Evolutionary conservation across 2,113 vertebrate species (phyloP).

Genomic region (Pogona vitticeps): DNA sequence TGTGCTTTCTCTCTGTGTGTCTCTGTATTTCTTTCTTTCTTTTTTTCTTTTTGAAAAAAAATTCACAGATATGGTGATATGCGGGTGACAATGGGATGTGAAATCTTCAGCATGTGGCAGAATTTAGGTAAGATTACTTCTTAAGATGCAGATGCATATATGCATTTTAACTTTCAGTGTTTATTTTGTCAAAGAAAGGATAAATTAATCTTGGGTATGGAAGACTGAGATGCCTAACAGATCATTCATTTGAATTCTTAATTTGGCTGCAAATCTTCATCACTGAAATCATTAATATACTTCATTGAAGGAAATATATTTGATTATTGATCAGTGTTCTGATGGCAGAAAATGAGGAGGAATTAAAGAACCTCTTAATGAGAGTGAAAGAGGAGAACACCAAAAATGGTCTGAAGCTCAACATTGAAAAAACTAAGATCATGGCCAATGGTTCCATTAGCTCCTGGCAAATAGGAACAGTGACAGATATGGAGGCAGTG

Average conservation of each 20-base stretch:
- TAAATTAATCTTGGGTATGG: too few relatives aligned
- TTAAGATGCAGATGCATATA: background rate
- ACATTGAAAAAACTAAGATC: too few relatives aligned
- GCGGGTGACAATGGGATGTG: constrained; percentile 99
- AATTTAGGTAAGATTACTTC: constrained; percentile 86
- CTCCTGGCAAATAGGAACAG: too few relatives aligned
- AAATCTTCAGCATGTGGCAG: constrained; percentile 99
- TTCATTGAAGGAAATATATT: constrained; percentile 16
- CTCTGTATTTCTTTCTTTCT: too few relatives aligned
- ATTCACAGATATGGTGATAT: constrained; percentile 93
- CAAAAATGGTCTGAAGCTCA: too few relatives aligned
- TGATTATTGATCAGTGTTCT: too few relatives aligned
- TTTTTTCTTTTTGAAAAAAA: constrained; percentile 36
- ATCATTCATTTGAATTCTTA: background rate
- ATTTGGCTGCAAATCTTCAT: constrained; percentile 19
- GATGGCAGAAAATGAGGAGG: too few relatives aligned
- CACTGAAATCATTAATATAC: constrained; percentile 5
- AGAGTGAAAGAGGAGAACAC: too few relatives aligned
- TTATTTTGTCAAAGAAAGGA: background rate
- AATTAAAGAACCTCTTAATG: too few relatives aligned
- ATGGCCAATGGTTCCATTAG: too few relatives aligned
- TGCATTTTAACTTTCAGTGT: background rate
- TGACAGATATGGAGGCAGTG: too few relatives aligned
- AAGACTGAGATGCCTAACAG: background rate
- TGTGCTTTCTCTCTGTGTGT: too few relatives aligned